These are phyloP conservation scores for Dipodomys spectabilis DNA, from an alignment of 2,113 vertebrate genomes.

Conservation along the genomic window DNA sequence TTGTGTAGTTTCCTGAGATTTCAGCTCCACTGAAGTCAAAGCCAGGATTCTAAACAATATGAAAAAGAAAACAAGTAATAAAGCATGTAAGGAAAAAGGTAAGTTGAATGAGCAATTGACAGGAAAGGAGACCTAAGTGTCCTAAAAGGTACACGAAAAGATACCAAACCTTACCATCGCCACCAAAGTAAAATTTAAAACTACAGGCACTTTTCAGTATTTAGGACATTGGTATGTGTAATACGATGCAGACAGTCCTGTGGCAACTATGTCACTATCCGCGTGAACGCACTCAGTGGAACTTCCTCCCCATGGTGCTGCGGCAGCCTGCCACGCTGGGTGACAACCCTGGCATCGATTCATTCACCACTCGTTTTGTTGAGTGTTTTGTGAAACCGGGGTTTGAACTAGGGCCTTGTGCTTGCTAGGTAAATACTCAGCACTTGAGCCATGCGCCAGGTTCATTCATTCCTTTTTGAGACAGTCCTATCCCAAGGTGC, in stretches of 20 bases:
- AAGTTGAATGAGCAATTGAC: background rate
- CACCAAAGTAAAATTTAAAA: slow-evolving; percentile 35
- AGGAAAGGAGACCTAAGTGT: slow-evolving; percentile 9
- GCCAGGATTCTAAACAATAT: slow-evolving; percentile 93
- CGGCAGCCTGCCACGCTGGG: too few relatives aligned
- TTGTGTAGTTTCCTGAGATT: slow-evolving; percentile 97
- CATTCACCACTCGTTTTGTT: too few relatives aligned
- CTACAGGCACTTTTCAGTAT: background rate
- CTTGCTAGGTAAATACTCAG: background rate
- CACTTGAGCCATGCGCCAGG: background rate
- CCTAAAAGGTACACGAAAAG: slow-evolving; percentile 22
- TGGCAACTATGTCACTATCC: background rate
- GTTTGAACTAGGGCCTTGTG: background rate
- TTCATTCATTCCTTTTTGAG: background rate
- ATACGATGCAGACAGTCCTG: background rate
- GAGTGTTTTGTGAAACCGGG: background rate
- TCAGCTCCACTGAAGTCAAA: slow-evolving; percentile 99
- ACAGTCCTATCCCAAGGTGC: background rate
- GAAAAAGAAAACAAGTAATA: slow-evolving; percentile 9
- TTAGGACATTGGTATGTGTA: background rate
- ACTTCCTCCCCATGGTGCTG: too few relatives aligned
- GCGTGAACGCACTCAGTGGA: background rate
- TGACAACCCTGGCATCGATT: too few relatives aligned
- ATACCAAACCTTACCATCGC: background rate
- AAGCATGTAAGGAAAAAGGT: slow-evolving; percentile 24